These are phyloP conservation scores for Mirza zaza DNA, from an alignment of 2,113 vertebrate species.

Conservation along the genomic window DNA sequence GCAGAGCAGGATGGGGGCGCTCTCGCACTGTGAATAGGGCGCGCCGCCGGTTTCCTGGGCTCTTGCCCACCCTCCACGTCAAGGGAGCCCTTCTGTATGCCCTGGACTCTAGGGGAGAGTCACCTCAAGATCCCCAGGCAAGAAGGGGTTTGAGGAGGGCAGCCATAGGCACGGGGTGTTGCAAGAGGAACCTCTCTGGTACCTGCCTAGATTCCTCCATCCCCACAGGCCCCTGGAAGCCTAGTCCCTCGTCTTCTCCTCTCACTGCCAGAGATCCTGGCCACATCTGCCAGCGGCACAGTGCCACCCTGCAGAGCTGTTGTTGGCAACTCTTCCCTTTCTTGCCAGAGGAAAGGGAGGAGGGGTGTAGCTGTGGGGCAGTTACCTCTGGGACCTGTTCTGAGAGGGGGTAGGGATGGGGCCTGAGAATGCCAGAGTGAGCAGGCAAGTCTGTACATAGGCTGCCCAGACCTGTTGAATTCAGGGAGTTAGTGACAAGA, in stretches of 20 bases:
- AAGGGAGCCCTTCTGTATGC: neutral
- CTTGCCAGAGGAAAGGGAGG: neutral
- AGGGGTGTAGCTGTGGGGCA: neutral
- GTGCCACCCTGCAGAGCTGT: neutral
- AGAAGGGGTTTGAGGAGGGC: neutral
- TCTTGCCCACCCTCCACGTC: fast-evolving
- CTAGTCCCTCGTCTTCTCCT: neutral
- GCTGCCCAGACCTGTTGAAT: conserved; percentile 46
- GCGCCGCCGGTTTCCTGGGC: fast-evolving
- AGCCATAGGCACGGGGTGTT: fast-evolving
- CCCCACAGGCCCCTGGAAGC: neutral
- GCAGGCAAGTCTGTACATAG: neutral
- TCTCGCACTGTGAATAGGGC: neutral
- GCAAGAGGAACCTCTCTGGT: neutral
- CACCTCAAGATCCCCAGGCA: neutral
- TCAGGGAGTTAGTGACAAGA: conserved; percentile 41
- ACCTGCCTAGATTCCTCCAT: neutral
- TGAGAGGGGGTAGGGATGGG: neutral
- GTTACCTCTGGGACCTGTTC: neutral
- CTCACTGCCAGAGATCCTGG: neutral
- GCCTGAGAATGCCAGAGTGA: neutral
- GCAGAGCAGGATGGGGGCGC: neutral
- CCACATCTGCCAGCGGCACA: neutral
- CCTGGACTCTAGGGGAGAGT: neutral
- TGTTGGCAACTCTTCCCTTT: neutral